Conservation (phyloP, 2,888 invertebrate genomes). For the Phalangium opilio region DNA sequence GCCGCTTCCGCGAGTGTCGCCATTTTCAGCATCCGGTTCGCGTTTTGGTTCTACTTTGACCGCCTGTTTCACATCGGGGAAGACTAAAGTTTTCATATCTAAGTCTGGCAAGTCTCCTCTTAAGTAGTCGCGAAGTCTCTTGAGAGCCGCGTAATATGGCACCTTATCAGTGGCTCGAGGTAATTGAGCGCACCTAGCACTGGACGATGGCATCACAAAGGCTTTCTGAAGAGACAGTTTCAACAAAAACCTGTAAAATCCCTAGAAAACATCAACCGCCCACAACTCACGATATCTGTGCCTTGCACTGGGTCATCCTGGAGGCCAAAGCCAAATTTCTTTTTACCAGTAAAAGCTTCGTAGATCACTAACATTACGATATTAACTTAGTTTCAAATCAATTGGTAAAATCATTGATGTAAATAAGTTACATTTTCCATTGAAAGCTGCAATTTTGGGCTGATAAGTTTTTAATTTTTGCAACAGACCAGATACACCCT, state of each 20-base stretch:
- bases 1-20: too few species aligned
- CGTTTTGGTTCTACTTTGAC: too few species aligned
- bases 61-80: too few species aligned
- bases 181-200: constrained; percentile 88
- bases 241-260: background rate
- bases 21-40: too few species aligned
- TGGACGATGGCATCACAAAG: constrained; percentile 98
- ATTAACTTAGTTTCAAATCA: too few species aligned
- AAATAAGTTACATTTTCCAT: constrained; percentile 63
- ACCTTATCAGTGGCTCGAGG: constrained; percentile 97
- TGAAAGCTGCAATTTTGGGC: constrained; percentile 93
- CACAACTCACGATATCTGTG: constrained; percentile 77
- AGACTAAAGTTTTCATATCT: constrained; percentile 4
- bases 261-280: too few species aligned
- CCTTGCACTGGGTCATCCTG: constrained; percentile 87
- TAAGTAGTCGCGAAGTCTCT: constrained; percentile 85
- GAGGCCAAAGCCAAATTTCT: constrained; percentile 90
- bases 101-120: constrained; percentile 15
- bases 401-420: background rate
- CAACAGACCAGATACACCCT: constrained; percentile 60
- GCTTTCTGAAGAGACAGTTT: too few species aligned
- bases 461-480: constrained; percentile 81
- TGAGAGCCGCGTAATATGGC: constrained; percentile 88
- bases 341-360: constrained; percentile 92
- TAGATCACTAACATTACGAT: constrained; percentile 46